Evolutionary conservation across 2,888 invertebrate genomes (phyloP), one percentile per base, ranked within the genome.

Genomic region (Dendrolimus houi): DNA sequence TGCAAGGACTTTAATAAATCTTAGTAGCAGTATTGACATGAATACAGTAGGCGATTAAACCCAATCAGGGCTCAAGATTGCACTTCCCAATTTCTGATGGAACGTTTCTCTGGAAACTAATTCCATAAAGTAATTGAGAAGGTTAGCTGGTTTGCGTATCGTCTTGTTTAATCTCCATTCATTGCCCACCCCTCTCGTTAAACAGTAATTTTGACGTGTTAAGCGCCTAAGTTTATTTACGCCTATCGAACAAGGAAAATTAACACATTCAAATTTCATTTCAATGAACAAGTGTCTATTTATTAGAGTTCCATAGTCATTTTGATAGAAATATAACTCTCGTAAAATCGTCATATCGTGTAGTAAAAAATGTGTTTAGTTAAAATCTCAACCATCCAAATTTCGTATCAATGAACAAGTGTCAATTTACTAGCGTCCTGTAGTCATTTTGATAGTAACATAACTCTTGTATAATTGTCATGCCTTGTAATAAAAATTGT

Each of bases 91-190:
- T 67, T 64, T 66, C 66, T 66, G 69, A 71, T 69, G 67, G 67
- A 69, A 70, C 75, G 67, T 69, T 67, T 60, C 63, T 64, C 69
- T 68, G 69, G 69, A 67, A 85, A 85, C 81, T 85, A 85, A 85
- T 85, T 81, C 78, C 81, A 81, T 85, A 86, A 87, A 85, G 79
- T 81, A 80, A 83, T 83, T 78, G 81, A 73, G 76, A 74, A 81
- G 78, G 79, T 77, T 69, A 71, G 68, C 74, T 75, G 80, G 78
- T 76, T 74, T 79, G 75, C 77, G 77, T 83, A 85, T 85, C 81
- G 77, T 75, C 81, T 80, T 81, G 84, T 83, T 85, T 86, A 86
- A 87, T 87, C 87, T 86, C 74, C 77, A 84, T 86, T 84, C 79
- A 81, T 78, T 79, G 80, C 77, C 74, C 76, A 77, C 75, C 83